These are phyloP conservation scores for Ceratina australensis DNA, from an alignment of 1,140 invertebrate genomes.

Conservation along the genomic window DNA sequence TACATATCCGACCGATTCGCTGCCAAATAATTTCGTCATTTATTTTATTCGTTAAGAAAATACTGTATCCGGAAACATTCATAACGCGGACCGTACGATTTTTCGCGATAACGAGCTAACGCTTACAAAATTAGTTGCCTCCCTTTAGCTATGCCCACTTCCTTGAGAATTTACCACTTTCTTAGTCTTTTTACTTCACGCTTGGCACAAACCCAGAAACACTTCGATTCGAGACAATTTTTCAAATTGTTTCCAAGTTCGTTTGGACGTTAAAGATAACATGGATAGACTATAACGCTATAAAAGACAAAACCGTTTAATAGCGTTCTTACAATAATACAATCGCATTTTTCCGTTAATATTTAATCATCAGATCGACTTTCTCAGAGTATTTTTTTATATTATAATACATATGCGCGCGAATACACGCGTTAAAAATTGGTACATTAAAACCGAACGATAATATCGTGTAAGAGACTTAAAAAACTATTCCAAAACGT, in stretches of 20 bases:
- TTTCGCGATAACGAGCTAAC: slow-evolving; percentile 2
- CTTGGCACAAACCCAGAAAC: no score
- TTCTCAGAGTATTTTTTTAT: not conserved
- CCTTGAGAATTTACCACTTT: slow-evolving; percentile 17
- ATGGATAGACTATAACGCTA: slow-evolving; percentile 40
- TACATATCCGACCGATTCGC: not conserved
- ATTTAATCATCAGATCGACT: slow-evolving; percentile 37
- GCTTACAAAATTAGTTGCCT: slow-evolving; percentile 39
- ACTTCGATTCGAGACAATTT: no score
- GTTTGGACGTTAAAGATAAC: slow-evolving; percentile 27
- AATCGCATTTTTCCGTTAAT: slow-evolving; percentile 46
- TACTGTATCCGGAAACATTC: slow-evolving; percentile 2
- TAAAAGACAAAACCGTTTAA: slow-evolving; percentile 17
- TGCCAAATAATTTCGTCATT: not conserved
- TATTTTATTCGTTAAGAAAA: slow-evolving; percentile 17
- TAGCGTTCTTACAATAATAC: slow-evolving; percentile 39
- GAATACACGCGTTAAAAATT: slow-evolving; percentile 14
- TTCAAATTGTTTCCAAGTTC: no score
- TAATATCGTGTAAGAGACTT: no score
- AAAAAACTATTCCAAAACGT: slow-evolving; percentile 21
- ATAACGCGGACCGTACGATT: slow-evolving; percentile 31
- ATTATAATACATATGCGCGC: slow-evolving; percentile 1
- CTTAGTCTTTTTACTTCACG: not conserved
- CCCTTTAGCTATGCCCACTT: slow-evolving; percentile 23
- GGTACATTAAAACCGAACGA: slow-evolving; percentile 17